Evolutionary conservation across 2,113 vertebrate genomes (phyloP).

Genomic region (Puma concolor): DNA sequence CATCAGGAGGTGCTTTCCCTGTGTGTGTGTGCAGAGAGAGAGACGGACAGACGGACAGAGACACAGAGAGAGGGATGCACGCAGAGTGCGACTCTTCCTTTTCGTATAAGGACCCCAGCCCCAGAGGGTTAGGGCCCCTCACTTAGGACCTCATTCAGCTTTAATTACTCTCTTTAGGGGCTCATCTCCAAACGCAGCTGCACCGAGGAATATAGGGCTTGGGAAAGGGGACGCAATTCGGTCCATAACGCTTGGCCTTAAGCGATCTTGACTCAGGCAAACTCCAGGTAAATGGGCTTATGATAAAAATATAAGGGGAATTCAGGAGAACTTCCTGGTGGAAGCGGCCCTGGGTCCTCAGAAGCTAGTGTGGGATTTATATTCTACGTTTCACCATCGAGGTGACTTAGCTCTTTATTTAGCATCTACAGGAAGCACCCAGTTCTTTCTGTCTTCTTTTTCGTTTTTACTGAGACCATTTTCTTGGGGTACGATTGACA

Average conservation of each 20-base stretch:
- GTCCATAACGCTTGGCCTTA: neutral
- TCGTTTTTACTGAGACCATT: neutral
- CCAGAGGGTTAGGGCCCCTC: neutral
- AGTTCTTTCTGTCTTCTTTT: neutral
- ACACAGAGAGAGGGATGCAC: neutral
- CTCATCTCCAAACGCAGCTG: neutral
- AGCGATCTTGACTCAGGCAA: neutral
- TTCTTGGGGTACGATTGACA: no score
- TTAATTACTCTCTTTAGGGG: neutral
- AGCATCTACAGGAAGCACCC: no score
- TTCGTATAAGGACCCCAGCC: neutral
- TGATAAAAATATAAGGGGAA: neutral
- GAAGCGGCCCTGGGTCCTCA: neutral
- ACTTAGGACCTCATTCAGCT: neutral
- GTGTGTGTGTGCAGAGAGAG: rapidly evolving
- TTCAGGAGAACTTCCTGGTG: neutral
- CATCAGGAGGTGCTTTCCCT: neutral
- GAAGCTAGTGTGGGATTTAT: neutral
- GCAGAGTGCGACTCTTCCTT: neutral
- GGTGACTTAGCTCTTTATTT: neutral
- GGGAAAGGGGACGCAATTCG: neutral
- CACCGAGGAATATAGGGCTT: neutral
- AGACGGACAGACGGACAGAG: neutral
- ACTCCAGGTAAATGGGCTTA: neutral
- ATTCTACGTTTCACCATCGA: neutral